Evolutionary conservation across 2,113 vertebrate genomes (phyloP), one percentile per base, ranked within the genome.

Genomic region (Apodemus sylvaticus): DNA sequence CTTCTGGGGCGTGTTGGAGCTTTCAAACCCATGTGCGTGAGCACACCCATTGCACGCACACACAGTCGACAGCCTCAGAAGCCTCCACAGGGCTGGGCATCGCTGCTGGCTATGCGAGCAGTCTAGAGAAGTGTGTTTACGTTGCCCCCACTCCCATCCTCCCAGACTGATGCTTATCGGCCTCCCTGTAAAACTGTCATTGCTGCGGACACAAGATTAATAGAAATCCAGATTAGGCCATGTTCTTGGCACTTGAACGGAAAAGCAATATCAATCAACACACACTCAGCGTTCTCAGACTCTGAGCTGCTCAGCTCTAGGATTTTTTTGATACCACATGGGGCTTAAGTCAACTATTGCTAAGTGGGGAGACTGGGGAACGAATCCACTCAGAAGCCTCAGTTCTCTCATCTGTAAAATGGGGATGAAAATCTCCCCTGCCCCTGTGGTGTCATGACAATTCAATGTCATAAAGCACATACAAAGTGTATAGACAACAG

Each of bases 181-280:
- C 97, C 98, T 98, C 98, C 98, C 98, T 97, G 98, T 98, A 98
- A 98, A 98, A 94, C 98, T 98, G 98, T 98, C 98, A 98, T 97
- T 97, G 98, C 97, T 24, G 73, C 92, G 97, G 91, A 98, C 98
- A 96, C 90, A 98, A 98, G 98, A 98, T 98, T 97, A 98, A 98
- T 96, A 98, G 98, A 98, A 98, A 97, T 96, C 97, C 94, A 97
- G 98, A 98, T 98, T 98, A 98, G 98, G 97, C 98, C 94, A 90
- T 97, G 97, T 98, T 98, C 98, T 98, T 98, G 98, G 98, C 98
- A 98, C 97, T 98, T 98, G 96, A 95, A 97, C 48, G 51, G 97
- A 98, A 98, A 98, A 95, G 97, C 97, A 97, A 2, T 70, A 97
- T 94, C 83, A 92, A 95, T 92, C 93, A 86, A 97, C 22, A 55